phyloP scores from a whole-genome alignment of 2,113 vertebrate genomes.

The Cochlearius cochlearius region DNA sequence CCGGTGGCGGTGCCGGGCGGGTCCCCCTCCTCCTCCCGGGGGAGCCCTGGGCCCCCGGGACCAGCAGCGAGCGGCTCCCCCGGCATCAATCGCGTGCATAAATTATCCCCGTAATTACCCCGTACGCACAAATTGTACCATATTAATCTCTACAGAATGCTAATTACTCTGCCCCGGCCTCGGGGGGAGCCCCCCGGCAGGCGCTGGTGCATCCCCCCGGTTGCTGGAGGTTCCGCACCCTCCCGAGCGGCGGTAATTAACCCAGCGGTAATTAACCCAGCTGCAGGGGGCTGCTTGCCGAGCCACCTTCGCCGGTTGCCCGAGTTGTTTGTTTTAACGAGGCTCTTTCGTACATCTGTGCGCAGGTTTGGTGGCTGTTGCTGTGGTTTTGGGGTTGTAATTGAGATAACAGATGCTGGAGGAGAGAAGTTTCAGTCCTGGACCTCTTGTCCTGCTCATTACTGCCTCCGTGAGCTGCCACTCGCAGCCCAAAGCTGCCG shows the following conservation, averaged over 20 bases:
- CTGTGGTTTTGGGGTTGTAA: not conserved
- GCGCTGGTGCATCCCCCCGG: too few species aligned
- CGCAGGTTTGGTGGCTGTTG: not conserved
- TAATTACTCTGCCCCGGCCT: not conserved
- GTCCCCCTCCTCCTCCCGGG: not conserved
- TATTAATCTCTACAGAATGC: not conserved
- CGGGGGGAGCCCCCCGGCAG: not conserved
- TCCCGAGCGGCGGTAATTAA: not conserved
- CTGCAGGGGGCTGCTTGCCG: not conserved
- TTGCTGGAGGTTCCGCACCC: not conserved
- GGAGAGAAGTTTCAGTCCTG: not conserved
- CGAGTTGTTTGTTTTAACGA: not conserved
- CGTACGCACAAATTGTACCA: not conserved
- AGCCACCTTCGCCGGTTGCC: not conserved
- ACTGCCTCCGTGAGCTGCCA: not conserved
- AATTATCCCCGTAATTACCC: not conserved
- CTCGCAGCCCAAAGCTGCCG: conserved; percentile 30
- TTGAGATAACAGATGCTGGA: not conserved
- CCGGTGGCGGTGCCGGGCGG: not conserved
- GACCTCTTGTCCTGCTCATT: not conserved
- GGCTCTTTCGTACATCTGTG: not conserved
- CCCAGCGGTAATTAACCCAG: conserved; percentile 18
- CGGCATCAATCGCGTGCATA: not conserved
- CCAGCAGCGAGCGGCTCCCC: not conserved
- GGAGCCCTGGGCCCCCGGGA: not conserved